These are phyloP conservation scores for Dione vanillae DNA, from an alignment of 2,888 invertebrate species.

Conservation along the genomic window DNA sequence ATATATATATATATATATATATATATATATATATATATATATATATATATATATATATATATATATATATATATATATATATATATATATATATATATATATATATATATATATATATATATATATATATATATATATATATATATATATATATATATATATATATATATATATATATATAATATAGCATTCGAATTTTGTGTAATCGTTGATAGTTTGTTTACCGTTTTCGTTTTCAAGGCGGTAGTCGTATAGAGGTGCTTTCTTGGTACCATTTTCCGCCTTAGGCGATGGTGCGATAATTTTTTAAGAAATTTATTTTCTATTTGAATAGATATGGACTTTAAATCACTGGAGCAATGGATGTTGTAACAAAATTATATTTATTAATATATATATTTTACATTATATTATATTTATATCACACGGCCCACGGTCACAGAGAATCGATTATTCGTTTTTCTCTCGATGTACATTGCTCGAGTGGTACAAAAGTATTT, in stretches of 20 bases:
- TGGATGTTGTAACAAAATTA: constrained; percentile 16
- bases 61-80: no score
- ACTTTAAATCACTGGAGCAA: constrained; percentile 38
- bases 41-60: no score
- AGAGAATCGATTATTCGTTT: not conserved
- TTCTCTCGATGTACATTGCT: constrained; percentile 15
- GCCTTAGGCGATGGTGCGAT: constrained; percentile 67
- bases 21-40: no score
- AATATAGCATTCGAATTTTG: constrained; percentile 16
- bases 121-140: no score
- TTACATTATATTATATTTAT: constrained; percentile 25
- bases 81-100: no score
- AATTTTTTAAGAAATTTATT: constrained; percentile 61
- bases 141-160: no score
- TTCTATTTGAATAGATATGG: constrained; percentile 49
- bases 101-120: no score
- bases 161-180: no score
- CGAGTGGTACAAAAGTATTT: constrained; percentile 50
- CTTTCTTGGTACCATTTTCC: constrained; percentile 60
- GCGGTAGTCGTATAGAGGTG: constrained; percentile 60
- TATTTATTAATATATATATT: constrained; percentile 22
- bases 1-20: no score
- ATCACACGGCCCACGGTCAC: not conserved
- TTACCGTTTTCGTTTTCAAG: constrained; percentile 36
- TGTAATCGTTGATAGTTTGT: constrained; percentile 30